These are phyloP conservation scores for Vanessa tameamea DNA, from an alignment of 1,140 invertebrate genomes.

Conservation along the genomic window DNA sequence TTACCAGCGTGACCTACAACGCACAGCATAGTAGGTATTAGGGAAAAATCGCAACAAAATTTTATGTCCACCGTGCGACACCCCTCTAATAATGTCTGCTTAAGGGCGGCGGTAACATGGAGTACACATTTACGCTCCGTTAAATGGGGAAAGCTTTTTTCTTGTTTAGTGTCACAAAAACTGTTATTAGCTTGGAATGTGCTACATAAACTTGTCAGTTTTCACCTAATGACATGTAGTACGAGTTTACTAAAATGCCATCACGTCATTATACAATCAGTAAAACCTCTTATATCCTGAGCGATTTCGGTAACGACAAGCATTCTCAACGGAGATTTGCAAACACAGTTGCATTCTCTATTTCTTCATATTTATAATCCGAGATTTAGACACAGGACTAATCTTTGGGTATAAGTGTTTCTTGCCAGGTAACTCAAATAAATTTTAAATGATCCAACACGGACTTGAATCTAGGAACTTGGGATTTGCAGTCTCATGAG, in stretches of 20 bases:
- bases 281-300: no score
- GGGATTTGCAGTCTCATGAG: no score
- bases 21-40: slow-evolving; percentile 65
- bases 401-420: no score
- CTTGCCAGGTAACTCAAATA: no score
- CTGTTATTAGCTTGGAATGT: slow-evolving; percentile 78
- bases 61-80: slow-evolving; percentile 70
- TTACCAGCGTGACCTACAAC: slow-evolving; percentile 62
- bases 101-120: slow-evolving; percentile 76
- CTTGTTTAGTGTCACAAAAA: slow-evolving; percentile 80
- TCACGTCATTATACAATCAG: no score
- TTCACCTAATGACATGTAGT: slow-evolving; percentile 33
- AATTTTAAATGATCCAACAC: no score
- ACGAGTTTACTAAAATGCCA: slow-evolving; percentile 8
- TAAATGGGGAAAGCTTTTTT: slow-evolving; percentile 80
- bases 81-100: slow-evolving; percentile 79
- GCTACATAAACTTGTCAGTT: slow-evolving; percentile 46
- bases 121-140: slow-evolving; percentile 79
- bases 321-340: no score
- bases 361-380: no score
- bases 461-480: no score
- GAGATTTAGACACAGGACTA: no score
- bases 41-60: slow-evolving; percentile 78
- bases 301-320: no score
- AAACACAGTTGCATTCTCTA: no score